These are phyloP conservation scores for Tribolium madens DNA, from an alignment of 1,140 invertebrate genomes.

Conservation along the genomic window DNA sequence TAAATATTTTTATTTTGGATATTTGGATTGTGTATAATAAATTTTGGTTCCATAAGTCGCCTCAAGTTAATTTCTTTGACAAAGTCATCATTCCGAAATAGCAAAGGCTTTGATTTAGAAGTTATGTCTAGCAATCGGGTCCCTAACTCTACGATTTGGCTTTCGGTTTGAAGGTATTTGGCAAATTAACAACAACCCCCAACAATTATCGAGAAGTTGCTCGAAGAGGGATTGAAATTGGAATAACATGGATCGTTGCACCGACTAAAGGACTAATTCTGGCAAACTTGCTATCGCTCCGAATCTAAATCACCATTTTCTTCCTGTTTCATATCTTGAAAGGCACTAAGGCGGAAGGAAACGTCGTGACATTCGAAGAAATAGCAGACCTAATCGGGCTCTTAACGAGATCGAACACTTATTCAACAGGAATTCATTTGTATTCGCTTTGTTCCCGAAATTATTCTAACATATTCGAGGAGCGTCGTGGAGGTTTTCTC, in stretches of 20 bases:
- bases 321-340: conserved; percentile 32
- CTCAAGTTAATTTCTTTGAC: no score
- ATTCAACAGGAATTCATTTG: conserved; percentile 3
- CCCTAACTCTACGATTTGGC: not conserved
- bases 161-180: conserved; percentile 36
- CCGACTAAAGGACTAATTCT: conserved; percentile 40
- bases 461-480: conserved; percentile 5
- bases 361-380: conserved; percentile 22
- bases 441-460: not conserved
- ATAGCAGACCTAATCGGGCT: conserved; percentile 6
- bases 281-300: conserved; percentile 30
- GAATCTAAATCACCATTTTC: conserved; percentile 39
- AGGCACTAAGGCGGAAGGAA: conserved; percentile 27
- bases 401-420: conserved; percentile 12
- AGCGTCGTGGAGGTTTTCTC: conserved; percentile 7
- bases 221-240: conserved; percentile 33
- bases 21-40: no score
- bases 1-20: no score
- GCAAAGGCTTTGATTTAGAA: not conserved
- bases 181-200: conserved; percentile 46
- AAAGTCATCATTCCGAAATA: no score
- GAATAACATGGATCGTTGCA: conserved; percentile 45
- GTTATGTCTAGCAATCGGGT: not conserved
- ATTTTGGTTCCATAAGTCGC: no score
- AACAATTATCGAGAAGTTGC: conserved; percentile 45